A percentile compares a stretch with the other conserved stretches of the same genome.
phyloP scores from a whole-genome alignment of 2,797 vertebrate species.

The Carapus acus region DNA sequence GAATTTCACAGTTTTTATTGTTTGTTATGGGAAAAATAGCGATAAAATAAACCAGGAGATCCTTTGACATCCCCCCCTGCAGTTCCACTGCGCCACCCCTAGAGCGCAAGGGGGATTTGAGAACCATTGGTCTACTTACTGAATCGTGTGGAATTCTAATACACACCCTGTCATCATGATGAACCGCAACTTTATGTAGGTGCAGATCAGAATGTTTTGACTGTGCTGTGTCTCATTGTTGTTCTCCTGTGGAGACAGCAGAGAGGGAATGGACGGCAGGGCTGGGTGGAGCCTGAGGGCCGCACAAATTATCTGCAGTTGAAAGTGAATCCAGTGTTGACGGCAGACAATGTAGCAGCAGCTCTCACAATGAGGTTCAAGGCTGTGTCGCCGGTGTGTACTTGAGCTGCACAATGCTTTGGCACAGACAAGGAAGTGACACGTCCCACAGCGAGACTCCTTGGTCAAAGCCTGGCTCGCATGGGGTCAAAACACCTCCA shows the following conservation, averaged over 20 bases:
- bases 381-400: slow-evolving; percentile 66
- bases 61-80: too few species aligned
- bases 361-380: slow-evolving; percentile 70
- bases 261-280: slow-evolving; percentile 2
- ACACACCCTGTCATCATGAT: too few species aligned
- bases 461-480: slow-evolving; percentile 15
- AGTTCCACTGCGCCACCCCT: too few species aligned
- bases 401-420: slow-evolving; percentile 69
- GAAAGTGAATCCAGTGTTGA: slow-evolving; percentile 64
- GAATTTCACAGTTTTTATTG: too few species aligned
- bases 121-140: too few species aligned
- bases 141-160: too few species aligned
- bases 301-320: slow-evolving; percentile 27
- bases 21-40: too few species aligned
- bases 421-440: slow-evolving; percentile 58
- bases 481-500: slow-evolving; percentile 25
- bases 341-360: slow-evolving; percentile 61
- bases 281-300: slow-evolving; percentile 10
- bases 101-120: too few species aligned
- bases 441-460: slow-evolving; percentile 45
- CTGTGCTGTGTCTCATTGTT: slow-evolving; percentile 21
- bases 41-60: too few species aligned
- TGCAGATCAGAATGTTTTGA: slow-evolving; percentile 6
- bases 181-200: not conserved
- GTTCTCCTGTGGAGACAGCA: slow-evolving; percentile 12